phyloP scores from a whole-genome alignment of 2,888 invertebrate species.

The Augiades crinisus region DNA sequence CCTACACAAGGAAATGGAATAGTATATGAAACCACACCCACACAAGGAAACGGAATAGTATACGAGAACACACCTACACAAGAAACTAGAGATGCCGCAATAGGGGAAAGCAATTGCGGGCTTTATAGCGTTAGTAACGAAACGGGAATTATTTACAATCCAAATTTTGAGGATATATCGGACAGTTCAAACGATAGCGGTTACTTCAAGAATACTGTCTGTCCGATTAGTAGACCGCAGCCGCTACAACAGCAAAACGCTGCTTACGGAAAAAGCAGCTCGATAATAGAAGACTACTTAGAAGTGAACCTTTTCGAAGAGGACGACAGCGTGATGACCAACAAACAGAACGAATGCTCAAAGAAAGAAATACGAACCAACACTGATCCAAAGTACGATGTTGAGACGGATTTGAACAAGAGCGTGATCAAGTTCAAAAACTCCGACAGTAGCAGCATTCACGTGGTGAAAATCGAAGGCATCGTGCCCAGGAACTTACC shows the following conservation, averaged over 20 bases:
- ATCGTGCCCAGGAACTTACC: conserved; percentile 20
- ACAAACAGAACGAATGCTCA: neutral
- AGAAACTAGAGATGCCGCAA: too few species aligned
- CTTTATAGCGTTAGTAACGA: too few species aligned
- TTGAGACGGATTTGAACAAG: neutral
- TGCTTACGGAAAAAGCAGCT: neutral
- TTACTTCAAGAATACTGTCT: too few species aligned
- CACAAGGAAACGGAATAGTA: neutral
- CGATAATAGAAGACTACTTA: conserved; percentile 22
- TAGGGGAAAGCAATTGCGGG: too few species aligned
- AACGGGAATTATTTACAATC: too few species aligned
- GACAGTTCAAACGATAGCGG: neutral
- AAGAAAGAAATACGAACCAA: neutral
- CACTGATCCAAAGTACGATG: neutral
- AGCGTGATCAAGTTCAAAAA: conserved; percentile 15
- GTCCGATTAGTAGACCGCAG: too few species aligned
- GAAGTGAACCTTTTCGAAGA: conserved; percentile 29
- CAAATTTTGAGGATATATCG: neutral
- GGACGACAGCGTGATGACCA: neutral
- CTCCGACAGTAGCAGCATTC: conserved; percentile 1
- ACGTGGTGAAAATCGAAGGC: conserved; percentile 9
- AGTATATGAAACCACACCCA: too few species aligned
- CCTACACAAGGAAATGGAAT: too few species aligned
- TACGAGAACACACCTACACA: too few species aligned
- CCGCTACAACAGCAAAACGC: too few species aligned